Conservation (phyloP, 2,113 vertebrate species). For the Stigmatopora argus region DNA sequence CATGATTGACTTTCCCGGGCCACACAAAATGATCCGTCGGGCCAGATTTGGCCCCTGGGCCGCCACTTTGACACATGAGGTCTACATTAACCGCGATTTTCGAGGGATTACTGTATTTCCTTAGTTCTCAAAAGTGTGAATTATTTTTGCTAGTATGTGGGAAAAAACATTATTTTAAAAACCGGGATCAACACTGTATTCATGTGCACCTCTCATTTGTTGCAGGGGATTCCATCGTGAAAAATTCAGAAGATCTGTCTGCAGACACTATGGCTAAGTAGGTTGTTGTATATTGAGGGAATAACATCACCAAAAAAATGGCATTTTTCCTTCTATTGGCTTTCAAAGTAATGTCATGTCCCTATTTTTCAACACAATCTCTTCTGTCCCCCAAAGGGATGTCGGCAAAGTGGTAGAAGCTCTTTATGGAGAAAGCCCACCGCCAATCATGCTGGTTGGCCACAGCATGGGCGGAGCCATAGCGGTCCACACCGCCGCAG, state of each 20-base stretch:
- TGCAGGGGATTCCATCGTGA: conserved; percentile 89
- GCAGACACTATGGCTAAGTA: conserved; percentile 98
- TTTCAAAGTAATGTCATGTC: too few species aligned
- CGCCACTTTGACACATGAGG: too few species aligned
- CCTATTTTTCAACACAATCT: too few species aligned
- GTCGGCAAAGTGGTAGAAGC: conserved; percentile 88
- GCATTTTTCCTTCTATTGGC: too few species aligned
- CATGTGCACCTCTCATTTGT: neutral
- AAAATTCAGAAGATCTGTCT: conserved; percentile 88
- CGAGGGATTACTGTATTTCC: too few species aligned
- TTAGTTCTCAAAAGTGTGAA: too few species aligned
- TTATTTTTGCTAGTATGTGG: too few species aligned
- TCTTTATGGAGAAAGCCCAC: conserved; percentile 88
- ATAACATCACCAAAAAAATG: neutral
- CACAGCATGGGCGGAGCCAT: conserved; percentile 99
- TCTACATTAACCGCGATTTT: too few species aligned
- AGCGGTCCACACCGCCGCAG: conserved; percentile 85
- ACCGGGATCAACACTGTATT: neutral
- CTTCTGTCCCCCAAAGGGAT: conserved; percentile 70
- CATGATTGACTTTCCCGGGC: too few species aligned
- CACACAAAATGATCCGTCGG: too few species aligned
- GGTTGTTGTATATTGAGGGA: conserved; percentile 35
- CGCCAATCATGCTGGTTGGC: conserved; percentile 93
- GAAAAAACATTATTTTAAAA: too few species aligned
- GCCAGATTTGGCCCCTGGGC: too few species aligned